A percentile compares a stretch with the other conserved stretches of the same genome.
Evolutionary conservation across 2,888 invertebrate genomes (phyloP).

Genomic region (Parascotia fuliginaria): DNA sequence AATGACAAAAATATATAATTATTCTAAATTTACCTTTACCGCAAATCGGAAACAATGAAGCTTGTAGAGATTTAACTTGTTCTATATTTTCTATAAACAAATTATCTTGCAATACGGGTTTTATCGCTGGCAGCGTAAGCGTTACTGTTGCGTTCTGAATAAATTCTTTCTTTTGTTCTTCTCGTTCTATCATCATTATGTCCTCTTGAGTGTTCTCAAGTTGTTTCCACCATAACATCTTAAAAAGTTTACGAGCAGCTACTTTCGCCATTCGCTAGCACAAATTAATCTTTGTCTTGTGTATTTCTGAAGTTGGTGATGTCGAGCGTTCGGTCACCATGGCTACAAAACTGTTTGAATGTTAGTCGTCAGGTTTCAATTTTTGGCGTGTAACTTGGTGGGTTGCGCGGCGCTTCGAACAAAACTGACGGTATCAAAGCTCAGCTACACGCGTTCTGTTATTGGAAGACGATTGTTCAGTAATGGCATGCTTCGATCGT

Average conservation of each 20-base stretch:
- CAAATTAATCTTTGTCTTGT: conserved; percentile 52
- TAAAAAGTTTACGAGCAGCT: conserved; percentile 48
- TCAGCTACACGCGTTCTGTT: conserved; percentile 64
- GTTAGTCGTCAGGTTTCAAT: conserved; percentile 46
- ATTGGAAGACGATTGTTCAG: conserved; percentile 68
- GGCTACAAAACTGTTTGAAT: conserved; percentile 63
- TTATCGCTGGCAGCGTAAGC: conserved; percentile 67
- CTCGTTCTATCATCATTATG: conserved; percentile 74
- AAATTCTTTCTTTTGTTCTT: conserved; percentile 70
- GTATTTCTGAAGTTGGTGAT: conserved; percentile 48
- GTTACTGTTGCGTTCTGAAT: conserved; percentile 71
- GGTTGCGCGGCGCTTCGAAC: conserved; percentile 67
- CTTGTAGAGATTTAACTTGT: conserved; percentile 88
- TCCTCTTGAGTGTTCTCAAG: conserved; percentile 68
- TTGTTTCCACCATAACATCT: conserved; percentile 85
- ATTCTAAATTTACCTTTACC: conserved; percentile 71
- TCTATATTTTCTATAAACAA: conserved; percentile 75
- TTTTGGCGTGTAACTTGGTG: conserved; percentile 56
- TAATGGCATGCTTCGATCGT: conserved; percentile 68
- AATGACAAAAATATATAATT: too few relatives aligned
- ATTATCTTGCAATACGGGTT: conserved; percentile 73
- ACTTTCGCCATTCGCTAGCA: conserved; percentile 53
- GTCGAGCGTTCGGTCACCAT: conserved; percentile 67
- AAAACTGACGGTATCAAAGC: conserved; percentile 72
- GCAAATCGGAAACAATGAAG: conserved; percentile 87